Base-by-base conservation (phyloP, 2,888 invertebrate species). In the Scaptomyza caliginosa region DNA sequence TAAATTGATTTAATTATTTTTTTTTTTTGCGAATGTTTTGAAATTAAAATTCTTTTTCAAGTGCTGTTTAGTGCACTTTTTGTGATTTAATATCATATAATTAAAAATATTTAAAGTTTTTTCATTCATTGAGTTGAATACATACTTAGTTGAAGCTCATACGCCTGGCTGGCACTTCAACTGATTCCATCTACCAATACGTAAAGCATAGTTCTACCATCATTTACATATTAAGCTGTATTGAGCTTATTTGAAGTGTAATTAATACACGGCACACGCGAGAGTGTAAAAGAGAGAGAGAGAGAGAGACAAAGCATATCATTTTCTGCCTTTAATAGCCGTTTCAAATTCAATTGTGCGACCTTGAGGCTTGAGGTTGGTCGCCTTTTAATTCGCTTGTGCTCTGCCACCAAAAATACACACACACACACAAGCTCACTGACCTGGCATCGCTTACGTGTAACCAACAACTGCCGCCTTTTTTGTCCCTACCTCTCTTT, bases 311-410 rank as follows among this genome's bases (percentile, higher is more conserved):
- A 55, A 34, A 10, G 51, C 42, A 64, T 70, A 75, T 70, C 52
- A 48, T 55, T 56, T 49, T 40, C 28, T 17, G 49, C 36, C 39
- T 70, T 75, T 73, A 73, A 73, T 73, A 75, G 50, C 65, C 71
- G 59, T 65, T 65, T 65, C 60, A 56, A 65, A 76, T 76, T 73
- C 73, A 73, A 73, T 73, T 76, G 73, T 50, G 30, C 54, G 72
- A 71, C 73, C 73, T 73, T 73, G 76, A 65, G 66, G 43, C 6
- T 30, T 13, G n/a, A 6, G 30, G n/a, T 30, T 48, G 24, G 54
- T 50, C 48, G 42, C 55, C 30, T 64, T 69, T 72, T 69, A 48
- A 74, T 69, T 50, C 63, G 63, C 43, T 54, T 64, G 51, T 24
- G 16, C 30, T 23, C 8, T 28, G 38, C 51, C 59, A 49, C 26